Evolutionary conservation across 2,888 invertebrate species (phyloP).

Genomic region (Cancer borealis): DNA sequence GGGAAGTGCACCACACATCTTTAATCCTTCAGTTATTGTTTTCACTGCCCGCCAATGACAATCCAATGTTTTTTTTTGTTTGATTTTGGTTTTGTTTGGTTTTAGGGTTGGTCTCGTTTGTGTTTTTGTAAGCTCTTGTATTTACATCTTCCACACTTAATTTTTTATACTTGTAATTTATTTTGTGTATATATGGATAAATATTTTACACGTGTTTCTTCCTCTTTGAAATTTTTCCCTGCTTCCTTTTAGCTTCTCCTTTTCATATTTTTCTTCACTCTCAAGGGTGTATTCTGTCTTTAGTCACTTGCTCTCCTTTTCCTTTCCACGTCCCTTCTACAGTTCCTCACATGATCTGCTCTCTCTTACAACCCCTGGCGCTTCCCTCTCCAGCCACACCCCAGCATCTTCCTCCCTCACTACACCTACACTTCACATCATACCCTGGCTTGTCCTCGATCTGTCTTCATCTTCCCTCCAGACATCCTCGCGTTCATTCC

Average conservation of each 20-base stretch:
- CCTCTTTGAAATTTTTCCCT: not conserved
- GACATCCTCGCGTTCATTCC: not conserved
- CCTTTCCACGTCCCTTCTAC: not conserved
- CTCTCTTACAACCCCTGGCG: not conserved
- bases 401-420: conserved; percentile 1
- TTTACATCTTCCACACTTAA: not conserved
- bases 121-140: not conserved
- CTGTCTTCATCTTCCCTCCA: not conserved
- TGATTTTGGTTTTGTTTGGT: not conserved
- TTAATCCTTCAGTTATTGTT: not conserved
- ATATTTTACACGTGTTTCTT: not conserved
- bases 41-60: not conserved
- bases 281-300: not conserved
- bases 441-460: not conserved
- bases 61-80: not conserved
- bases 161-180: not conserved
- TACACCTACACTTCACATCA: conserved; percentile 1
- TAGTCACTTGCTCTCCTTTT: not conserved
- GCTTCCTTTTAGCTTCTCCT: not conserved
- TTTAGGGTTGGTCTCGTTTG: not conserved
- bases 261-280: not conserved
- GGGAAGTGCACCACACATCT: not conserved
- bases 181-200: not conserved
- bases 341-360: not conserved
- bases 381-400: not conserved